Conservation (phyloP, 2,888 invertebrate species). For the Bedellia somnulentella region DNA sequence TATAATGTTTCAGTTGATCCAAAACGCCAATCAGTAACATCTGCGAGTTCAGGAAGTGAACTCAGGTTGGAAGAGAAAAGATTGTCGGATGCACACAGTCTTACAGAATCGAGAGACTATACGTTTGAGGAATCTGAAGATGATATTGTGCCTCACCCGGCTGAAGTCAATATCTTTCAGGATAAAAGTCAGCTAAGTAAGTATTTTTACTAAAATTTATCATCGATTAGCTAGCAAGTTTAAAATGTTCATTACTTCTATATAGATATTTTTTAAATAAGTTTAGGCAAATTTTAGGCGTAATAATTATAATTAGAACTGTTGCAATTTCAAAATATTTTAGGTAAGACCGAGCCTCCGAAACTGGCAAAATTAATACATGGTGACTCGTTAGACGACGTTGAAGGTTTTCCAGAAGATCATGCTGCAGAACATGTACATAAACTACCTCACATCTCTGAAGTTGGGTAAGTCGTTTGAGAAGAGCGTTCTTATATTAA, state of each 20-base stretch:
- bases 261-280: too few relatives aligned
- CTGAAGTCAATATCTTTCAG: conserved; percentile 33
- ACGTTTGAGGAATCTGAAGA: conserved; percentile 58
- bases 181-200: conserved; percentile 21
- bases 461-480: conserved; percentile 46
- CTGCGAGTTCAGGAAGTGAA: conserved; percentile 46
- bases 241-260: too few relatives aligned
- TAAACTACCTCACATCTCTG: conserved; percentile 48
- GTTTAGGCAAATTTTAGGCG: too few relatives aligned
- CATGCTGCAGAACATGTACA: conserved; percentile 46
- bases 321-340: too few relatives aligned
- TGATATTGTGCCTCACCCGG: conserved; percentile 45
- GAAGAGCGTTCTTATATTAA: too few relatives aligned
- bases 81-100: conserved; percentile 47
- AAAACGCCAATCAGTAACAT: conserved; percentile 49
- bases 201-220: too few relatives aligned
- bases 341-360: too few relatives aligned
- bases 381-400: conserved; percentile 54
- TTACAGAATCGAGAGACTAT: conserved; percentile 53
- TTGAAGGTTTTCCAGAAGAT: conserved; percentile 55
- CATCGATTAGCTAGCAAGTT: too few relatives aligned
- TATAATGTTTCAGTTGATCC: conserved; percentile 20
- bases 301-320: too few relatives aligned
- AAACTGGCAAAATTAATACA: conserved; percentile 37
- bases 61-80: conserved; percentile 49